These are phyloP conservation scores for Drosophila azteca DNA, from an alignment of 1,140 invertebrate species.

Conservation along the genomic window DNA sequence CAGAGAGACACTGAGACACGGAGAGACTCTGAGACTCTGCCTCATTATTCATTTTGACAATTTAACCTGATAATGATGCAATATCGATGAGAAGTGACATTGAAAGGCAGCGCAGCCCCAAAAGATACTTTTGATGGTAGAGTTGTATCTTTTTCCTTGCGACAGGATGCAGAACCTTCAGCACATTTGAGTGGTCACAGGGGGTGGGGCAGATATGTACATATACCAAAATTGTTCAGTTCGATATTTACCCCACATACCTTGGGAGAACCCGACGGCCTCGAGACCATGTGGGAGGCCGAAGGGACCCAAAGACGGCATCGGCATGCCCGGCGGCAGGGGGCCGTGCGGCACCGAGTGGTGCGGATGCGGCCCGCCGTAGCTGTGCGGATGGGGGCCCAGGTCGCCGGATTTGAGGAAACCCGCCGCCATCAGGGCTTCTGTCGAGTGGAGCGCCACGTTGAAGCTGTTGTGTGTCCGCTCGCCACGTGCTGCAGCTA, in stretches of 20 bases:
- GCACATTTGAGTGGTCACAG: conserved; percentile 42
- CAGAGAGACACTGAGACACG: neutral
- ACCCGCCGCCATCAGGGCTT: conserved; percentile 83
- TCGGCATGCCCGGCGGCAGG: conserved; percentile 83
- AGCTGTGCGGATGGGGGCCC: conserved; percentile 82
- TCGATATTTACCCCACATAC: conserved; percentile 85
- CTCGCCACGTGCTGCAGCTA: conserved; percentile 29
- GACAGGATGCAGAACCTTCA: conserved; percentile 37
- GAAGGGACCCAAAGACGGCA: conserved; percentile 84
- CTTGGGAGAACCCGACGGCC: conserved; percentile 85
- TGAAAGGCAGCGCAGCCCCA: conserved; percentile 56
- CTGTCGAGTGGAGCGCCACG: conserved; percentile 83
- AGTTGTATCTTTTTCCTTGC: no score
- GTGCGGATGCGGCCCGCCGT: conserved; percentile 83
- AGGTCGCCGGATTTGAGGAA: conserved; percentile 83
- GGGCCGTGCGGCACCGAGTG: conserved; percentile 82
- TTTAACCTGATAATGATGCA: conserved; percentile 79
- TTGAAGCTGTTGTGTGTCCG: conserved; percentile 66
- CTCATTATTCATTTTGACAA: conserved; percentile 83
- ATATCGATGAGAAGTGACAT: conserved; percentile 72
- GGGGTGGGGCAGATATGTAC: neutral
- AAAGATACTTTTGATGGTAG: conserved; percentile 28
- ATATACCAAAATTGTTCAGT: conserved; percentile 77
- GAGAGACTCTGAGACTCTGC: conserved; percentile 1
- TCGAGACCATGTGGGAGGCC: conserved; percentile 84